Evolutionary conservation across 2,113 vertebrate genomes (phyloP), one percentile per base, ranked within the genome.

Genomic region (Passer montanus): DNA sequence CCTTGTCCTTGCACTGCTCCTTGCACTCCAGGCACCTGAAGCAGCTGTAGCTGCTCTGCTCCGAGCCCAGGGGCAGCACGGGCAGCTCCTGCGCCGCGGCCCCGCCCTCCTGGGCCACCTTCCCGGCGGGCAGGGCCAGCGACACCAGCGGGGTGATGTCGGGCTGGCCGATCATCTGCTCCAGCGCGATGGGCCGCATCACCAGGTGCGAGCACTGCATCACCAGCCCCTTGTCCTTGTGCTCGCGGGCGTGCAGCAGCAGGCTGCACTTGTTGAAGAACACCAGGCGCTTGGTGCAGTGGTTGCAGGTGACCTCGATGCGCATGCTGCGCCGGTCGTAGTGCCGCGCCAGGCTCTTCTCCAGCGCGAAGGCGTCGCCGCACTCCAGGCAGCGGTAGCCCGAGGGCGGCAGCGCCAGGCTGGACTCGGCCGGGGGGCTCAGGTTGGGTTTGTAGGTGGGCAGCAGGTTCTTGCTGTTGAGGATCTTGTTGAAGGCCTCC

Each of bases 231-330:
- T 97, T 98, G 97, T 99, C 99, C 98, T 99, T 99, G 98, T 99
- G 99, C 95, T 99, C 99, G 0, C 99, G 98, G 14, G 99, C 99
- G 0, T 99, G 99, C 44, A 99, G 95, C 2, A 99, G 98, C 70
- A 99, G 96, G 86, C 99, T 99, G 97, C 99, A 99, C 96, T 99
- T 99, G 98, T 99, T 99, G 97, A 99, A 99, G 98, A 99, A 99
- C 75, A 99, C 99, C 60, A 99, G 92, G n/a, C 99, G 98, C 58
- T 99, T 99, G 95, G 98, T 98, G 63, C 99, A 99, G 97, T 99
- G 99, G 95, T 99, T 99, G 95, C 99, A 99, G 47, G 99, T 99
- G 64, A 99, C 99, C 95, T 99, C 99, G 4, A 99, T 99, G 78
- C 99, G 98, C 98, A 99, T 98, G 69, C 99, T 99, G 26, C 99